A percentile compares a stretch with the other conserved stretches of the same genome.
phyloP scores from a whole-genome alignment of 2,888 invertebrate species.

The Argynnis bischoffii region DNA sequence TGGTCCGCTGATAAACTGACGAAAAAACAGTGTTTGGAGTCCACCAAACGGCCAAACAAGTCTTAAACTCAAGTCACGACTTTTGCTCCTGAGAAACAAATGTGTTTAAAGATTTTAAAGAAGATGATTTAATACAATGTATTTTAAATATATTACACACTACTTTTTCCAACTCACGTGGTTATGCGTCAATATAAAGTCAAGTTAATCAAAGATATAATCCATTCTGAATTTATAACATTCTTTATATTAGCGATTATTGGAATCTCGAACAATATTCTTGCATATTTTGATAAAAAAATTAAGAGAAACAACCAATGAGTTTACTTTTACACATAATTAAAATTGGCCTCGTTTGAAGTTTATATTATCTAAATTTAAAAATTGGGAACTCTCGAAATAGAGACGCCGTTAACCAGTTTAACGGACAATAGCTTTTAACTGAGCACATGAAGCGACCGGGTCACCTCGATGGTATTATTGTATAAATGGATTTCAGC shows the following conservation, averaged over 20 bases:
- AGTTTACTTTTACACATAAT: background rate
- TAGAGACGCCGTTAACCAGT: slow-evolving; percentile 47
- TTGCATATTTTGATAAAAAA: too few species aligned
- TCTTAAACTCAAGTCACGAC: slow-evolving; percentile 65
- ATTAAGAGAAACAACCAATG: too few species aligned
- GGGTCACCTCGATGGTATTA: slow-evolving; percentile 60
- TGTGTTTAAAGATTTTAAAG: slow-evolving; percentile 54
- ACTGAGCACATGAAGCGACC: slow-evolving; percentile 58
- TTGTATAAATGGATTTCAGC: slow-evolving; percentile 30
- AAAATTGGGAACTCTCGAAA: slow-evolving; percentile 39
- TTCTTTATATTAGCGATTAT: too few species aligned
- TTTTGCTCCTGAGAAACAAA: slow-evolving; percentile 54
- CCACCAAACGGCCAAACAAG: slow-evolving; percentile 47
- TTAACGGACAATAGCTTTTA: slow-evolving; percentile 38
- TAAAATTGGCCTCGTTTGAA: slow-evolving; percentile 14
- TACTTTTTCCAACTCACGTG: slow-evolving; percentile 8
- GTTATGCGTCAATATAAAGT: too few species aligned
- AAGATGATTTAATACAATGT: slow-evolving; percentile 47
- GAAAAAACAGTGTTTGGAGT: slow-evolving; percentile 57
- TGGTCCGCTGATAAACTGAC: slow-evolving; percentile 51
- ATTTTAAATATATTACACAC: slow-evolving; percentile 34
- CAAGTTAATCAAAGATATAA: slow-evolving; percentile 27
- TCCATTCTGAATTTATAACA: too few species aligned
- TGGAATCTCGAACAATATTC: too few species aligned
- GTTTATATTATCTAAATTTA: slow-evolving; percentile 23